Evolutionary conservation across 2,888 invertebrate genomes (phyloP), one percentile per base, ranked within the genome.

Genomic region (Stenolophus ochropezus): DNA sequence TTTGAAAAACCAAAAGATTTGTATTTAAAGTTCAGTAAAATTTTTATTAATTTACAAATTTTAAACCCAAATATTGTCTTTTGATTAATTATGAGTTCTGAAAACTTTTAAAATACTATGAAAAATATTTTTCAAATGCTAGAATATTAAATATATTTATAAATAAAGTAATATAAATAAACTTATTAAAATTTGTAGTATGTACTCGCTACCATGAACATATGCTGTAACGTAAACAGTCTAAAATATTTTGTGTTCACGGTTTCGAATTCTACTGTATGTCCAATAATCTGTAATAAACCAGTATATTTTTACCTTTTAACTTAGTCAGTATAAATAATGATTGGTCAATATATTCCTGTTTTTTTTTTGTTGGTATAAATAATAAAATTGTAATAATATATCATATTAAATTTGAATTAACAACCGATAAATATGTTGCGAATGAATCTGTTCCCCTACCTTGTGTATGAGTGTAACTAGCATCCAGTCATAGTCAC

Each of bases 401-500:
- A n/a, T n/a, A n/a, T n/a, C n/a, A n/a, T n/a, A n/a, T n/a, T n/a
- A n/a, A n/a, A n/a, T n/a, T n/a, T n/a, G n/a, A n/a, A n/a, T n/a
- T n/a, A n/a, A n/a, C n/a, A n/a, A n/a, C n/a, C n/a, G 5, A 27
- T 27, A 4, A 4, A 27, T 42, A 42, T 11, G 6, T 42, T 42
- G 11, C 11, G 33, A 42, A 42, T 42, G 33, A 42, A 42, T 42
- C 8, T 4, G 2, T 33, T 33, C 33, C n/a, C n/a, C 11, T 18
- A 56, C 56, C 56, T 56, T 20, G 20, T 18, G 4, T 6, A 11
- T 42, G 11, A 42, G 33, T 51, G 14, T 6, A 58, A 5, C 5
- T 23, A 23, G 61, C 61, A 61, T 27, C 27, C 61, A 61, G 14
- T 71, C 71, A 71, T 25, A 14, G 18, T 71, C 71, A 61, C 61